phyloP scores from a whole-genome alignment of 2,113 vertebrate species.

The Felis catus region F.catus_Fca126_mat1.0 CM031418.1:96646501-96647000 shows the following conservation, averaged over 20 bases:
- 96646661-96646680: background rate
- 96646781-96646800: background rate
- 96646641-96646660: background rate
- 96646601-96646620: background rate
- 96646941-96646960: background rate
- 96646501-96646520: background rate
- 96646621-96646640: background rate
- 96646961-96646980: background rate
- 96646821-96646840: background rate
- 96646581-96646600: background rate
- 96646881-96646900: background rate
- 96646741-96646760: background rate
- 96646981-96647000: background rate
- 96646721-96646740: background rate
- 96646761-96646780: background rate
- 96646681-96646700: background rate
- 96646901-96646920: background rate
- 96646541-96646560: background rate
- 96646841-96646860: background rate
- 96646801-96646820: background rate
- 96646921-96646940: background rate
- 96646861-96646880: background rate
- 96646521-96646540: background rate
- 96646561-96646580: background rate
- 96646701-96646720: background rate